Percentiles rank a stretch among this genome's conserved stretches.
These are phyloP conservation scores for Lonchura striata DNA, from an alignment of 2,113 vertebrate species.

Conservation along the genomic window DNA sequence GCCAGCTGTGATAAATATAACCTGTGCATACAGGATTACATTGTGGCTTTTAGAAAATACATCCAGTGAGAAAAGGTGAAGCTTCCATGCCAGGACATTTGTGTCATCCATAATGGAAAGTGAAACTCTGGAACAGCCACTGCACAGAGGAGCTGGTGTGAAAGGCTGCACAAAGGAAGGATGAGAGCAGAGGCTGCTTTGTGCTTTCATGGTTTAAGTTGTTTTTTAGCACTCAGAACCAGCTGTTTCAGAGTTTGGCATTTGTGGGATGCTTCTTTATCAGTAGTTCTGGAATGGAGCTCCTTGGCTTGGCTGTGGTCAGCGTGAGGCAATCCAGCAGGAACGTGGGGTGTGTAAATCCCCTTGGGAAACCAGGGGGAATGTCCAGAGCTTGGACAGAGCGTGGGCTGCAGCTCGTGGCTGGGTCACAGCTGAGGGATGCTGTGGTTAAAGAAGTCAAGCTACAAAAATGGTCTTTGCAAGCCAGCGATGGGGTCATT, in stretches of 20 bases:
- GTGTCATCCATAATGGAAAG: background rate
- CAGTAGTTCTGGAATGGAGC: background rate
- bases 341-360: background rate
- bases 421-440: background rate
- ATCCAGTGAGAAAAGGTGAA: background rate
- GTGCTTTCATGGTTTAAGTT: background rate
- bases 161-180: background rate
- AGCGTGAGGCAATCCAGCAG: background rate
- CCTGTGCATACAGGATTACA: background rate
- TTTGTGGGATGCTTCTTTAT: background rate
- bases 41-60: background rate
- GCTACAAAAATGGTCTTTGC: background rate
- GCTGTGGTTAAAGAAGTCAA: background rate
- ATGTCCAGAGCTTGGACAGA: background rate
- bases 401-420: background rate
- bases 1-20: slow-evolving; percentile 49
- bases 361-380: background rate
- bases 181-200: background rate
- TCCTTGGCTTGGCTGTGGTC: rapidly evolving
- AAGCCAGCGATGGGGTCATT: background rate
- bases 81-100: background rate
- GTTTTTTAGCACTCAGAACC: background rate
- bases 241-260: background rate
- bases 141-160: background rate
- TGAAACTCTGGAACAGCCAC: background rate